These are phyloP conservation scores for Rhyzopertha dominica DNA, from an alignment of 1,140 invertebrate genomes.

Conservation along the genomic window DNA sequence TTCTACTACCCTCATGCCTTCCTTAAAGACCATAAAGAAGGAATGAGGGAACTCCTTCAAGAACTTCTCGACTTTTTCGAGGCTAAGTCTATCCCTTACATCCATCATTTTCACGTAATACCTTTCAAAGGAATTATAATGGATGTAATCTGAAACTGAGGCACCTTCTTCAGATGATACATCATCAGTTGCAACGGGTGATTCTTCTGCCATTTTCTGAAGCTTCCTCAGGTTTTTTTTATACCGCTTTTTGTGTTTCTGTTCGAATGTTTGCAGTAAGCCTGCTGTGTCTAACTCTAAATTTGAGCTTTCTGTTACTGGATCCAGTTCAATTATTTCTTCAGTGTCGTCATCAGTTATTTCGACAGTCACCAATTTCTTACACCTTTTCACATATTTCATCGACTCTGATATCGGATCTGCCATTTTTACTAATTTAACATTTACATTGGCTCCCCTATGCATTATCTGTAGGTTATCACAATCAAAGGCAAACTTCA, in stretches of 20 bases:
- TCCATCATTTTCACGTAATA: slow-evolving; percentile 29
- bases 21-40: slow-evolving; percentile 31
- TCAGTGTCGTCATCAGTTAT: slow-evolving; percentile 5
- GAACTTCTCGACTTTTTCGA: slow-evolving; percentile 24
- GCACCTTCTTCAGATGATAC: not conserved
- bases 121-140: slow-evolving; percentile 28
- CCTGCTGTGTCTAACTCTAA: slow-evolving; percentile 4
- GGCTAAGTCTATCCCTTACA: slow-evolving; percentile 17
- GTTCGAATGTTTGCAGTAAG: slow-evolving; percentile 19
- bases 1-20: slow-evolving; percentile 32
- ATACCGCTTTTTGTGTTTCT: slow-evolving; percentile 1
- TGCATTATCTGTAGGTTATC: slow-evolving; percentile 13
- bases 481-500: slow-evolving; percentile 10
- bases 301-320: slow-evolving; percentile 3
- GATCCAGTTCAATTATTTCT: slow-evolving; percentile 5
- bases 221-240: slow-evolving; percentile 11
- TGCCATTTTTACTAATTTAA: slow-evolving; percentile 15
- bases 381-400: slow-evolving; percentile 1
- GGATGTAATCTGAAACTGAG: slow-evolving; percentile 5
- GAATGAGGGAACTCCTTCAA: slow-evolving; percentile 20
- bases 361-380: slow-evolving; percentile 10
- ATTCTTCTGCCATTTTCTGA: slow-evolving; percentile 2
- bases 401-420: slow-evolving; percentile 5
- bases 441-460: slow-evolving; percentile 29
- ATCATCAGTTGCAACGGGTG: not conserved